Evolutionary conservation across 2,888 invertebrate species (phyloP).

Genomic region (Xanthorhoe designata): DNA sequence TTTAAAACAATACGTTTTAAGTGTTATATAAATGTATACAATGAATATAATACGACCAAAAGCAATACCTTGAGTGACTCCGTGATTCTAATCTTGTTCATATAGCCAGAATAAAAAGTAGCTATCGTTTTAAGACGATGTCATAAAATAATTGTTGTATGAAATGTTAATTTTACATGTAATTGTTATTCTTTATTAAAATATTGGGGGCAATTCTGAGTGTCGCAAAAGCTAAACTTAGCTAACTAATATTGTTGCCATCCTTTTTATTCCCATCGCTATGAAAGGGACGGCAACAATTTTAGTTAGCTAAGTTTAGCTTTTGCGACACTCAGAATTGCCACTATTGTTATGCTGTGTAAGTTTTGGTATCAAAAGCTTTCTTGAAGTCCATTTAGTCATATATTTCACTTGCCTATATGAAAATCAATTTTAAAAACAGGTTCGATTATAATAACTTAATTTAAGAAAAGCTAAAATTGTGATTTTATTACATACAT

Average conservation of each 20-base stretch:
- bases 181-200: neutral
- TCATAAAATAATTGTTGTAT: neutral
- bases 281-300: no score
- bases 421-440: neutral
- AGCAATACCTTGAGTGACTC: slow-evolving; percentile 14
- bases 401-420: neutral
- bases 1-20: neutral
- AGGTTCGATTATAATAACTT: slow-evolving; percentile 13
- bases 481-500: slow-evolving; percentile 45
- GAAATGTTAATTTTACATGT: neutral
- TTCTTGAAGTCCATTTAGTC: slow-evolving; percentile 1
- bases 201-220: no score
- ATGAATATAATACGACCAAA: neutral
- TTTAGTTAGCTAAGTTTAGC: no score
- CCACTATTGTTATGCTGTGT: neutral
- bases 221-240: no score
- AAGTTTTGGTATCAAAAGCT: slow-evolving; percentile 2
- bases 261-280: no score
- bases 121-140: neutral
- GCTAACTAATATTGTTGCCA: no score
- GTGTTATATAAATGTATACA: neutral
- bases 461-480: slow-evolving; percentile 45
- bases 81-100: neutral
- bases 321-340: no score
- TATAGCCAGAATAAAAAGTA: neutral